Conservation (phyloP, 2,888 invertebrate genomes). For the Nesidiocoris tenuis region DNA sequence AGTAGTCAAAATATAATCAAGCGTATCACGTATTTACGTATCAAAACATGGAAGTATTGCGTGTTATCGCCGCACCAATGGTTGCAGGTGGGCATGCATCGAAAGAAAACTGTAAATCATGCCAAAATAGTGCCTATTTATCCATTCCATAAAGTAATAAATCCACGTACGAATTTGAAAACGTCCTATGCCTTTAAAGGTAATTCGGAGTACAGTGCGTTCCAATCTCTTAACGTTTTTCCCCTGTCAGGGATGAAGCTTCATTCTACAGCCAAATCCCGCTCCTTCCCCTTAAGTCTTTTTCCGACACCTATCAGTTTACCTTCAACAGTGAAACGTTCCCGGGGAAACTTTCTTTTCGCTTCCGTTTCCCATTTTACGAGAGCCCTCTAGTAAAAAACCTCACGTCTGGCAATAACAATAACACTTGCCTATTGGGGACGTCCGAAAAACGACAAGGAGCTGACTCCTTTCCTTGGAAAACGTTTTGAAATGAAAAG, state of each 20-base stretch:
- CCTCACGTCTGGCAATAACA: slow-evolving; percentile 6
- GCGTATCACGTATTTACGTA: too few relatives aligned
- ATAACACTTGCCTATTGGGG: slow-evolving; percentile 5
- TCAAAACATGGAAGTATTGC: too few relatives aligned
- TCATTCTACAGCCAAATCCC: slow-evolving; percentile 16
- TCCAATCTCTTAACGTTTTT: slow-evolving; percentile 30
- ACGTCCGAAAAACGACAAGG: not conserved
- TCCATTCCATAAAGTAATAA: too few relatives aligned
- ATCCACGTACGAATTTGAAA: too few relatives aligned
- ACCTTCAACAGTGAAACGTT: not conserved
- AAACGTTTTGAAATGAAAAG: not conserved
- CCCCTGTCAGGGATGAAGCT: slow-evolving; percentile 36
- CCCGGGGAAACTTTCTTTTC: not conserved
- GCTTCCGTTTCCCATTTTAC: not conserved
- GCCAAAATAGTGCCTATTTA: too few relatives aligned
- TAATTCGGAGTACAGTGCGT: slow-evolving; percentile 4
- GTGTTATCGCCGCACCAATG: too few relatives aligned
- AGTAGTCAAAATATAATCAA: too few relatives aligned
- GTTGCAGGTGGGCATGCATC: too few relatives aligned
- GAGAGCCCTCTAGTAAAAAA: not conserved
- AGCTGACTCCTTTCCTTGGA: too few relatives aligned
- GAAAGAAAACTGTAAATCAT: too few relatives aligned
- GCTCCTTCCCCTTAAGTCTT: not conserved
- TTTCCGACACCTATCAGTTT: not conserved
- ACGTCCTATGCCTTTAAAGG: too few relatives aligned